Evolutionary conservation across 2,888 invertebrate species (phyloP).

Genomic region (Psylliodes chrysocephalus): DNA sequence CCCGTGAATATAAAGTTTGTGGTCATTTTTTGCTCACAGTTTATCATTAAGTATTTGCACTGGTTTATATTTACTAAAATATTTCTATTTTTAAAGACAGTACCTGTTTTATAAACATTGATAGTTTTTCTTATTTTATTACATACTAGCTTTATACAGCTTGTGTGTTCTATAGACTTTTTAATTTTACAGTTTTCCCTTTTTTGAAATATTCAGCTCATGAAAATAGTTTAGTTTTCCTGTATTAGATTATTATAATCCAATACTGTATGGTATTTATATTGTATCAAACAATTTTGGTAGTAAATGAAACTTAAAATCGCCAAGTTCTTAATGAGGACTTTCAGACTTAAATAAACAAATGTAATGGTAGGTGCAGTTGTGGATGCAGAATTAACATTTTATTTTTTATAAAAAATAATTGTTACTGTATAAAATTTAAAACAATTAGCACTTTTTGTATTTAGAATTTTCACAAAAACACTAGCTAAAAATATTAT

Average conservation of each 20-base stretch:
- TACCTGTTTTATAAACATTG: slow-evolving; percentile 14
- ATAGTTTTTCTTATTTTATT: slow-evolving; percentile 22
- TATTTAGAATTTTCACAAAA: too few species aligned
- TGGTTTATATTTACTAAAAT: neutral
- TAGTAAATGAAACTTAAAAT: slow-evolving; percentile 36
- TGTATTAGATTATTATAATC: slow-evolving; percentile 47
- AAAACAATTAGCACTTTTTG: too few species aligned
- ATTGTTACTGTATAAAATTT: too few species aligned
- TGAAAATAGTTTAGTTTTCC: slow-evolving; percentile 38
- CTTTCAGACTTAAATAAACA: slow-evolving; percentile 47
- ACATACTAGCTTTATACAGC: slow-evolving; percentile 30
- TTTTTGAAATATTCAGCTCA: slow-evolving; percentile 36
- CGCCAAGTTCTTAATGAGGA: slow-evolving; percentile 15
- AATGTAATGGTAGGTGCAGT: slow-evolving; percentile 56
- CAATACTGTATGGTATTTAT: slow-evolving; percentile 42
- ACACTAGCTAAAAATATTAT: too few species aligned
- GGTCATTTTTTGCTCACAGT: too few species aligned
- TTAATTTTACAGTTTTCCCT: slow-evolving; percentile 25
- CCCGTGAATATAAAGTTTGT: too few species aligned
- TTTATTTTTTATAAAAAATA: too few species aligned
- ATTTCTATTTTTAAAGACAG: neutral
- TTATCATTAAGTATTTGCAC: neutral
- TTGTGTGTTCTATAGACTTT: slow-evolving; percentile 30
- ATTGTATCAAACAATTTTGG: slow-evolving; percentile 45
- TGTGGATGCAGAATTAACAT: slow-evolving; percentile 26